Percentiles rank a stretch among this genome's conserved stretches.
Conservation (phyloP, 2,888 invertebrate species). For the Dynastes grantii region DNA sequence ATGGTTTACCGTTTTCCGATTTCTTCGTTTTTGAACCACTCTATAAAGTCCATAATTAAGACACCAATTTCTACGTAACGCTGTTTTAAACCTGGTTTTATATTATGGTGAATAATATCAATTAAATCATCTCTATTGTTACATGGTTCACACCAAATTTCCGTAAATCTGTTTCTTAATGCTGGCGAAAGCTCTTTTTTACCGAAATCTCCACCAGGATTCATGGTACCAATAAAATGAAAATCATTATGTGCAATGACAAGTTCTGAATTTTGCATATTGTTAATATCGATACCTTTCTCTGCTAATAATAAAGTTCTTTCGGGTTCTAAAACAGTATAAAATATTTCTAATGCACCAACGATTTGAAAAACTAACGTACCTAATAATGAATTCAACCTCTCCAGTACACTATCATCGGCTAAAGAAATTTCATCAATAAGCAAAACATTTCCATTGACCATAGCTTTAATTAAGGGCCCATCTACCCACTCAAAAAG, state of each 20-base stretch:
- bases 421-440: slow-evolving; percentile 99
- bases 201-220: slow-evolving; percentile 99
- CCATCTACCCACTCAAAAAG: slow-evolving; percentile 99
- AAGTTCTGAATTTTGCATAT: slow-evolving; percentile 72
- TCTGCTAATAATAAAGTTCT: slow-evolving; percentile 92
- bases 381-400: slow-evolving; percentile 94
- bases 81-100: slow-evolving; percentile 73
- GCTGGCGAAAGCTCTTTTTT: slow-evolving; percentile 99
- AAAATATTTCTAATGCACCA: background rate
- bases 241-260: slow-evolving; percentile 83
- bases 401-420: slow-evolving; percentile 97
- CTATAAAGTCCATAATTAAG: slow-evolving; percentile 85
- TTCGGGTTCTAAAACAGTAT: slow-evolving; percentile 82
- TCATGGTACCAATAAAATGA: slow-evolving; percentile 98
- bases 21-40: slow-evolving; percentile 82
- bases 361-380: slow-evolving; percentile 49
- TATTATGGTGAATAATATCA: slow-evolving; percentile 86
- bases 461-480: slow-evolving; percentile 93
- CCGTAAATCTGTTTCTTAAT: slow-evolving; percentile 96
- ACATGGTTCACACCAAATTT: slow-evolving; percentile 96
- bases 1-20: slow-evolving; percentile 75
- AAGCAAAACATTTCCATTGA: slow-evolving; percentile 88
- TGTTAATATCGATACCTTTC: slow-evolving; percentile 81
- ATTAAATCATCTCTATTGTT: slow-evolving; percentile 82
- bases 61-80: slow-evolving; percentile 76